phyloP scores from a whole-genome alignment of 2,797 vertebrate species.

The Sebastes hubbsi region DNA sequence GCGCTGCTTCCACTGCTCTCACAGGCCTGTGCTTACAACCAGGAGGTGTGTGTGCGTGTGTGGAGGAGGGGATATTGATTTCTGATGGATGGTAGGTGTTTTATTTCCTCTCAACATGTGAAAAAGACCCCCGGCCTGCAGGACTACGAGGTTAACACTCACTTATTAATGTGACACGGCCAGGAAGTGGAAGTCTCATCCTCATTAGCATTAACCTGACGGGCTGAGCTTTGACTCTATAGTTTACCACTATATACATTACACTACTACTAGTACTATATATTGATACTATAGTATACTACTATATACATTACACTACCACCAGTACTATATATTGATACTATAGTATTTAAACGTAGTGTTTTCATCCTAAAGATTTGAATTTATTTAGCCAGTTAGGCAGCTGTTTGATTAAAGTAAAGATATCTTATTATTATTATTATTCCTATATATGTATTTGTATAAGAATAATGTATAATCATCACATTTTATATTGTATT shows the following conservation, averaged over 20 bases:
- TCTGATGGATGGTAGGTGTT: slow-evolving; percentile 51
- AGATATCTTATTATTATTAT: too few species aligned
- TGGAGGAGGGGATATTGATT: slow-evolving; percentile 52
- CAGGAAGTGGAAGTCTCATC: slow-evolving; percentile 45
- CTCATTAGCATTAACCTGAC: slow-evolving; percentile 31
- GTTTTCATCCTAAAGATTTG: neutral
- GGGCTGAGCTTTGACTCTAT: neutral
- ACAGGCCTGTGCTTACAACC: slow-evolving; percentile 41
- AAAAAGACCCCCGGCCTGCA: slow-evolving; percentile 39
- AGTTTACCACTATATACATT: too few species aligned
- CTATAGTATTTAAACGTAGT: neutral
- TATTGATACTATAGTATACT: too few species aligned
- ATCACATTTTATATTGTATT: too few species aligned
- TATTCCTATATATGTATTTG: too few species aligned
- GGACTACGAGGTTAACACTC: slow-evolving; percentile 40
- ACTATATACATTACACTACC: too few species aligned
- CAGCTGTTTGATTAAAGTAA: neutral
- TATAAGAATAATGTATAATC: too few species aligned
- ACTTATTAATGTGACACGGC: slow-evolving; percentile 48
- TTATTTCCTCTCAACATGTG: slow-evolving; percentile 53
- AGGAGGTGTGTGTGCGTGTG: slow-evolving; percentile 6
- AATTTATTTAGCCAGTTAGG: neutral
- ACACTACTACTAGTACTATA: too few species aligned
- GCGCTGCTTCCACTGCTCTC: slow-evolving; percentile 28
- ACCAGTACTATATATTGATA: too few species aligned